Base-by-base conservation (phyloP, 2,797 vertebrate species). In the Menidia menidia region DNA sequence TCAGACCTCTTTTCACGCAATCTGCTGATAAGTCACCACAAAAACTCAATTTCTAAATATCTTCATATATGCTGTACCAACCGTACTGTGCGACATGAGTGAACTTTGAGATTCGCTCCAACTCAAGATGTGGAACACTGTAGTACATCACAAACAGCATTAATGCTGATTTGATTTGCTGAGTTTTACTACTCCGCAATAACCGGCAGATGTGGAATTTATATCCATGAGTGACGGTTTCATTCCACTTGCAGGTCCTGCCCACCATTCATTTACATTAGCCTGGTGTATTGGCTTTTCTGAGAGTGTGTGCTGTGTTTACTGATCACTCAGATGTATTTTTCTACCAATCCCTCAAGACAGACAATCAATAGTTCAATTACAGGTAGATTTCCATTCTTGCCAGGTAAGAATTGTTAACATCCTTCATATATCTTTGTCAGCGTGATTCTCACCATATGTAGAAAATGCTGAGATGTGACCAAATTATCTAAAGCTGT, bases 301-400 rank as follows among this genome's bases (percentile, higher is more conserved):
- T 57, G 44, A 65, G 60, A 82, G 67, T 48, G 6, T 55, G 53
- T 54, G 75, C 81, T 55, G 64, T 84, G 85, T 87, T 89, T 88
- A 88, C 87, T 76, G 83, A 88, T 89, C 86, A 87, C n/a, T 64
- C 88, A 89, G 89, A 92, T 88, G 85, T 75, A 87, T 90, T 89
- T 85, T 82, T 90, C 83, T 25, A 75, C 77, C 64, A 71, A 87
- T 82, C 78, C 74, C 35, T 71, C 65, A 2, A 68, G 91, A 84
- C 88, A 88, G 71, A 15, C 18, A 51, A 85, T 94, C 92, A 87
- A 92, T 93, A 91, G 80, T 83, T 70, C 84, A 87, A 85, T 91
- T 89, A 90, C 86, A 90, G 83, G 87, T 90, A 76, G 76, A 86
- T 89, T 87, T 82, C 79, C 80, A 80, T 85, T 82, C 71, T 78